Evolutionary conservation across 2,113 vertebrate genomes (phyloP), one percentile per base, ranked within the genome.

Genomic region (Elephantulus edwardii): DNA sequence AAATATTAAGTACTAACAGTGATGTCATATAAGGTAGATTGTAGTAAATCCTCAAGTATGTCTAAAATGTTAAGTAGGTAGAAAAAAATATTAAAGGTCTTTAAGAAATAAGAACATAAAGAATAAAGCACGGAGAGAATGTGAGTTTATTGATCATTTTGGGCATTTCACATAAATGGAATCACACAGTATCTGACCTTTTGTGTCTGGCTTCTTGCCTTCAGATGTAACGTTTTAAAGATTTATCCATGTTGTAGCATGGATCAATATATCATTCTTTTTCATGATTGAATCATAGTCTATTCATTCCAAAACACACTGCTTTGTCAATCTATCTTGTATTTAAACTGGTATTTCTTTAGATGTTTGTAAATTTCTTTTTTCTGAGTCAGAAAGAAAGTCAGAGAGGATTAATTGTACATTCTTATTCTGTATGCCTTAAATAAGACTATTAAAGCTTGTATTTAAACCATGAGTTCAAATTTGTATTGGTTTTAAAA

Each of bases 1-100:
- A 82, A 83, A 40, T 48, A 33, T 28, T 71, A 40, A 12, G 12
- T 58, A n/a, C n/a, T n/a, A n/a, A 72, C 35, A 71, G 75, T 86
- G 46, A 85, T 3, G 44, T 56, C 16, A 75, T 0, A 13, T 20
- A 74, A 83, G 19, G 48, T 22, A 86, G 56, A 70, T 14, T n/a
- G n/a, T 20, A 42, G 20, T 28, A 66, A 58, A 20, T 52, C 42
- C 71, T 86, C 48, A 77, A 70, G 35, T 20, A 64, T 19, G 48
- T 79, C 46, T 52, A 83, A 82, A 83, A 40, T 48, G 38, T 28
- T 71, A 40, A 12, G 12, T 58, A 1, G 62, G 5, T 48, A 60
- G 75, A 19, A 62, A 66, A 20, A 88, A 71, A 93, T 87, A 22
- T 24, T 28, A 93, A 81, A 83, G 44, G 48, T n/a, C n/a, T n/a